phyloP scores from a whole-genome alignment of 2,888 invertebrate genomes.

The Sinhomidia bicolor region DNA sequence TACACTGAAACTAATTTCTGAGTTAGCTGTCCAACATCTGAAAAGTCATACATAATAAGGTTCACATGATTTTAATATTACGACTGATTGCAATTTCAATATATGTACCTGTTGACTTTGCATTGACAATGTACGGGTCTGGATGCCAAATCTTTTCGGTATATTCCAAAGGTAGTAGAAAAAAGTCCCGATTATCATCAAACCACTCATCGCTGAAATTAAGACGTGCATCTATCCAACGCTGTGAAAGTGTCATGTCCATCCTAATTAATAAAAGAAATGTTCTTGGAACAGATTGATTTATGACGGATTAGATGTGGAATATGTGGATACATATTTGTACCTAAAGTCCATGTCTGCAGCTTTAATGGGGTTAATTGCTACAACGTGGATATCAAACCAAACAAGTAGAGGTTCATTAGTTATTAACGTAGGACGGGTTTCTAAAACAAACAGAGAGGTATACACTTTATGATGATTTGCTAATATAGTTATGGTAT shows the following conservation, averaged over 20 bases:
- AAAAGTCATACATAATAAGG: no score
- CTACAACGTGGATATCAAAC: constrained; percentile 91
- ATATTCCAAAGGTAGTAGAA: constrained; percentile 90
- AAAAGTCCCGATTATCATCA: constrained; percentile 88
- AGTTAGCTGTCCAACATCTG: constrained; percentile 62
- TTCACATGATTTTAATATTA: background rate
- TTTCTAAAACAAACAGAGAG: no score
- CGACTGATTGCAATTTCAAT: background rate
- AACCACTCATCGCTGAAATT: constrained; percentile 90
- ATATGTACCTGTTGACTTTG: constrained; percentile 90
- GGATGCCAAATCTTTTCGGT: constrained; percentile 94
- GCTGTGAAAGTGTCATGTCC: constrained; percentile 92
- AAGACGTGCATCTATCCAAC: constrained; percentile 90
- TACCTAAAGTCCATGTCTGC: constrained; percentile 94
- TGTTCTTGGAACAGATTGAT: constrained; percentile 34
- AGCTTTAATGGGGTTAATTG: constrained; percentile 94
- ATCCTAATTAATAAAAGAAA: constrained; percentile 84
- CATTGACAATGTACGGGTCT: constrained; percentile 92
- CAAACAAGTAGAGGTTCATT: constrained; percentile 88
- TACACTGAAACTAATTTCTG: constrained; percentile 65
- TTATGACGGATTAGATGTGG: background rate
- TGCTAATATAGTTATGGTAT: no score
- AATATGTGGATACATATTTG: background rate
- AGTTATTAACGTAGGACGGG: background rate
- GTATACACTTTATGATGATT: no score